These are phyloP conservation scores for Rotaria macrura DNA, from an alignment of 2,888 invertebrate species.

Conservation along the genomic window DNA sequence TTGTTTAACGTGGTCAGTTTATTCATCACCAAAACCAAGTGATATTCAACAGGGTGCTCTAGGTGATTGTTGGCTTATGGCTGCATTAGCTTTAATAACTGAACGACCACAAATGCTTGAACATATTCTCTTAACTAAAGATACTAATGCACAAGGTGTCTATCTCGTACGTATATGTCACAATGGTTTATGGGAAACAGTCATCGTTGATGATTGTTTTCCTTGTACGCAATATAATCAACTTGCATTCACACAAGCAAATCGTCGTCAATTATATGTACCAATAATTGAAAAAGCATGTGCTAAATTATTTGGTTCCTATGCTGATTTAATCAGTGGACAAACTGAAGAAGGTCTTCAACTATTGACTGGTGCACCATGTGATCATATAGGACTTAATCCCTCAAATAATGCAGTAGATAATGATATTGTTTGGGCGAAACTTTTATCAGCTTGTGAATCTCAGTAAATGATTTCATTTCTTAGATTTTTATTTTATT, in stretches of 20 bases:
- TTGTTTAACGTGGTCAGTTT: conserved; percentile 25
- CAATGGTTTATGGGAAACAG: conserved; percentile 90
- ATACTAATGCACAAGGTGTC: conserved; percentile 45
- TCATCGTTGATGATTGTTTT: conserved; percentile 84
- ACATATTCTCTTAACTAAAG: conserved; percentile 28
- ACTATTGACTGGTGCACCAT: conserved; percentile 84
- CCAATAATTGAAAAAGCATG: too few species aligned
- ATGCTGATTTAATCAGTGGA: conserved; percentile 30
- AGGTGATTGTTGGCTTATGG: conserved; percentile 20
- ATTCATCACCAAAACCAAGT: conserved; percentile 27
- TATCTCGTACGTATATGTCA: conserved; percentile 67
- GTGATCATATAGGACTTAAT: conserved; percentile 75
- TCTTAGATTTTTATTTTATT: conserved; percentile 50
- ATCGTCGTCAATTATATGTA: conserved; percentile 58
- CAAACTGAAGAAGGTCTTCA: conserved; percentile 55
- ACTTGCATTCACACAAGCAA: conserved; percentile 78
- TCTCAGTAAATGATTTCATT: conserved; percentile 51
- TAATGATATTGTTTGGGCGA: conserved; percentile 88
- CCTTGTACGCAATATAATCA: conserved; percentile 85
- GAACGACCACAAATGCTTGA: conserved; percentile 30
- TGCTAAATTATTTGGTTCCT: conserved; percentile 32
- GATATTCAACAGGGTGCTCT: conserved; percentile 32
- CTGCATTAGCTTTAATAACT: conserved; percentile 25
- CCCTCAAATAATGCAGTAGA: conserved; percentile 66
- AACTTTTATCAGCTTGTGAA: conserved; percentile 72